These are phyloP conservation scores for Anser brachyrhynchus DNA, from an alignment of 2,113 vertebrate genomes.

Conservation along the genomic window DNA sequence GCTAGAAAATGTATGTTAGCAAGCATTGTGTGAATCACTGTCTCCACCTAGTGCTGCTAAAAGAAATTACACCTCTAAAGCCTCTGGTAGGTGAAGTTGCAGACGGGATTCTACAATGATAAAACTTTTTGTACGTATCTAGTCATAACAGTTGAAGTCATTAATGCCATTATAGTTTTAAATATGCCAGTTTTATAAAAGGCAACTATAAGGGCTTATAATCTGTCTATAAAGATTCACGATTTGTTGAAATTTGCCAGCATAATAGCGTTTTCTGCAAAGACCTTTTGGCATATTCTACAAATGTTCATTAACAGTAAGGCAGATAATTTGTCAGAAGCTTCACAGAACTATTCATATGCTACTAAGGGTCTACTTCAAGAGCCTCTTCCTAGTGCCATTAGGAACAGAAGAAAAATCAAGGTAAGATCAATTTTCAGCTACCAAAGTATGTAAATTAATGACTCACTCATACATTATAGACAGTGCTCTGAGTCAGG, in stretches of 20 bases:
- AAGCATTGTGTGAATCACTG: constrained; percentile 63
- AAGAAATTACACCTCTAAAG: neutral
- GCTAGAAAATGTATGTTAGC: neutral
- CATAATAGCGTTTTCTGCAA: constrained; percentile 12
- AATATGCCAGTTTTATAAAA: constrained; percentile 18
- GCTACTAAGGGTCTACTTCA: neutral
- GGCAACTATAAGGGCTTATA: constrained; percentile 20
- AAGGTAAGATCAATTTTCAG: neutral
- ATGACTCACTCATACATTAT: neutral
- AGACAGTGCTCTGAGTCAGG: neutral
- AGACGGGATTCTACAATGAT: neutral
- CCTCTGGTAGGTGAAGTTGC: neutral
- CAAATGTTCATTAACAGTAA: constrained; percentile 42
- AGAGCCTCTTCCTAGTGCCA: neutral
- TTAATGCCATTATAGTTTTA: constrained; percentile 14
- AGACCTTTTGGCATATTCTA: neutral
- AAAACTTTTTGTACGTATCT: neutral
- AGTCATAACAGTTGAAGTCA: neutral
- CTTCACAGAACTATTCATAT: neutral
- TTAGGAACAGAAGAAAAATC: neutral
- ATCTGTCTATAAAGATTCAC: constrained; percentile 34
- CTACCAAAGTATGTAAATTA: neutral
- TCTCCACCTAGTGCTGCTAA: constrained; percentile 82
- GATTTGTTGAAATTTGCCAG: constrained; percentile 14
- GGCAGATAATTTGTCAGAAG: constrained; percentile 28